Conservation (phyloP, 2,888 invertebrate species). For the Plagiodera versicolora region DNA sequence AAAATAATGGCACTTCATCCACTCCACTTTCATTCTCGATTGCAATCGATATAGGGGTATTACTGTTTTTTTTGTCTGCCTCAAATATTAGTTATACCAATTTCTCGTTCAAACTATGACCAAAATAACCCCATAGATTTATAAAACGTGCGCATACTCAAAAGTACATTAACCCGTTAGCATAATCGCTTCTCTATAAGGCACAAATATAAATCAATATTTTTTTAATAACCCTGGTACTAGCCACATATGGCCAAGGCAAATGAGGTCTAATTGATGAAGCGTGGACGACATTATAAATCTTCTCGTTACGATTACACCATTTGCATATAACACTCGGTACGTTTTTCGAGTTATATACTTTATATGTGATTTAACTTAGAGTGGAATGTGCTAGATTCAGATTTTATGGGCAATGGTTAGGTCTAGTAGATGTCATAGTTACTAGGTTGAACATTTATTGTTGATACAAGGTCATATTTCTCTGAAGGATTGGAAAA, state of each 20-base stretch:
- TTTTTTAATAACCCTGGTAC: not conserved
- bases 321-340: slow-evolving; percentile 2
- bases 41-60: slow-evolving; percentile 29
- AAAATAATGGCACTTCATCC: slow-evolving; percentile 21
- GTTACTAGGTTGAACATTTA: not conserved
- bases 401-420: not conserved
- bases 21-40: slow-evolving; percentile 16
- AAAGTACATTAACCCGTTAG: slow-evolving; percentile 2
- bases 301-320: not conserved
- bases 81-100: no score
- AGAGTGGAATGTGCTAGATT: not conserved
- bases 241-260: slow-evolving; percentile 15
- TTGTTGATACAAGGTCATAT: no score
- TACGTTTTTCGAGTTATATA: not conserved
- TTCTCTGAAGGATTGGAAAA: no score
- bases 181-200: not conserved
- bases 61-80: no score
- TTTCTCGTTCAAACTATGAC: no score
- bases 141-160: slow-evolving; percentile 15
- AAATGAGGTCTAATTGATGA: slow-evolving; percentile 27
- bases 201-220: slow-evolving; percentile 4
- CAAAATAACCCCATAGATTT: no score
- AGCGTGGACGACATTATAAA: slow-evolving; percentile 6
- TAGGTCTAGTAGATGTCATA: not conserved
- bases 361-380: not conserved